Evolutionary conservation across 2,797 vertebrate species (phyloP), one percentile per base, ranked within the genome.

Genomic region (Tamandua tetradactyla): DNA sequence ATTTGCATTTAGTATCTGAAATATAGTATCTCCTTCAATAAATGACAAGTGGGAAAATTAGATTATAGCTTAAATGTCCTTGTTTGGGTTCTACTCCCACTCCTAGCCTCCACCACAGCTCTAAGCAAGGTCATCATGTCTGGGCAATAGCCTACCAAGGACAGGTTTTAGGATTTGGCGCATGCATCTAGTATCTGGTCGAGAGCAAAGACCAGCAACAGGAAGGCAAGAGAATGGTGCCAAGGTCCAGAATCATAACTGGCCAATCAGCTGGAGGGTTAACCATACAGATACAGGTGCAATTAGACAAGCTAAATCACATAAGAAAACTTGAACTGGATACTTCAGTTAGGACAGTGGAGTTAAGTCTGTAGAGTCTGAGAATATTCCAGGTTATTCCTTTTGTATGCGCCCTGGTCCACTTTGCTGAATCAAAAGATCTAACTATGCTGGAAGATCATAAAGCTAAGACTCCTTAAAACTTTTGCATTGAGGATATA

Each of bases 1-100:
- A 80, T 69, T 52, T 88, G 68, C 11, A 71, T 10, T 71, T 81
- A 35, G 37, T 52, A 84, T 59, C 20, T 40, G 87, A 81, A 92
- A 84, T 72, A 93, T 22, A 59, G 14, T 37, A 79, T 84, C 35
- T 61, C 82, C 87, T 79, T 93, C 13, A 87, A 74, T 52, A 88
- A 93, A 78, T 86, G 25, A 78, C 17, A 95, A 74, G 2, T 79
- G 42, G 35, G 13, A 37, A 92, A 92, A 40, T 78, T 68, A 62
- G 40, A 35, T 37, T 83, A 59, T 6, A 72, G 32, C 27, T 81
- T 89, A 72, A 75, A 62, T 55, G 35, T 93, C 30, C 82, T 74
- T 75, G 12, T 92, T 91, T 62, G 52, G 13, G 42, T 88, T 85
- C 59, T 87, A 15, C 9, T 62, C 78, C 32, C 55, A 40, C 8